These are phyloP conservation scores for Neuroterus valhalla DNA, from an alignment of 1,140 invertebrate genomes.

Conservation along the genomic window DNA sequence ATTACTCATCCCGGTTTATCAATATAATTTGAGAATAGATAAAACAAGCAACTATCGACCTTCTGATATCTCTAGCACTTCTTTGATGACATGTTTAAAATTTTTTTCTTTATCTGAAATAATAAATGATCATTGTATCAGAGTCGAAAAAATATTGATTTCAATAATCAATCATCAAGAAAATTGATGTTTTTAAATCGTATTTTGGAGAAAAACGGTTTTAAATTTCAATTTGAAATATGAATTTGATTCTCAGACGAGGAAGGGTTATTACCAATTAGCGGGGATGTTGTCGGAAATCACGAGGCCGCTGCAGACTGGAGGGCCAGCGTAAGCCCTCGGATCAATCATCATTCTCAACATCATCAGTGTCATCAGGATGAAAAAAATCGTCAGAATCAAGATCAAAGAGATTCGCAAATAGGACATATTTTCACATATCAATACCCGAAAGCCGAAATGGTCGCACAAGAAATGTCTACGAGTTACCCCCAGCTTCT, in stretches of 20 bases:
- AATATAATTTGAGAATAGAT: too few species aligned
- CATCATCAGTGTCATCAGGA: constrained; percentile 40
- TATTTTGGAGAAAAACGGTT: neutral
- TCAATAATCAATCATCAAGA: neutral
- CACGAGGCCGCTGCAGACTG: constrained; percentile 54
- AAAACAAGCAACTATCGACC: too few species aligned
- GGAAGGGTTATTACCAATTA: constrained; percentile 62
- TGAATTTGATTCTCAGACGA: constrained; percentile 57
- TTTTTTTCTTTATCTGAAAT: too few species aligned
- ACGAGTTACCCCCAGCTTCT: constrained; percentile 68
- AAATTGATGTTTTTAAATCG: neutral
- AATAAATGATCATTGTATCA: too few species aligned
- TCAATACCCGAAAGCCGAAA: constrained; percentile 54
- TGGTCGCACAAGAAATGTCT: constrained; percentile 70
- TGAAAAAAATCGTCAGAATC: constrained; percentile 40
- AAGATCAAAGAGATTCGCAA: constrained; percentile 39
- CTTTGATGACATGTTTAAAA: too few species aligned
- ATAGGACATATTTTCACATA: constrained; percentile 55
- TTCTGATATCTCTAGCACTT: too few species aligned
- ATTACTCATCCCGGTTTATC: too few species aligned
- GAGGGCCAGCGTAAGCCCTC: constrained; percentile 55
- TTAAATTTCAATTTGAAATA: constrained; percentile 27
- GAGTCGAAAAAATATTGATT: too few species aligned
- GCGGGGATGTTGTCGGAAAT: constrained; percentile 55
- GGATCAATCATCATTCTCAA: constrained; percentile 48